These are phyloP conservation scores for Lepidothrix coronata DNA, from an alignment of 2,113 vertebrate species.

Conservation along the genomic window DNA sequence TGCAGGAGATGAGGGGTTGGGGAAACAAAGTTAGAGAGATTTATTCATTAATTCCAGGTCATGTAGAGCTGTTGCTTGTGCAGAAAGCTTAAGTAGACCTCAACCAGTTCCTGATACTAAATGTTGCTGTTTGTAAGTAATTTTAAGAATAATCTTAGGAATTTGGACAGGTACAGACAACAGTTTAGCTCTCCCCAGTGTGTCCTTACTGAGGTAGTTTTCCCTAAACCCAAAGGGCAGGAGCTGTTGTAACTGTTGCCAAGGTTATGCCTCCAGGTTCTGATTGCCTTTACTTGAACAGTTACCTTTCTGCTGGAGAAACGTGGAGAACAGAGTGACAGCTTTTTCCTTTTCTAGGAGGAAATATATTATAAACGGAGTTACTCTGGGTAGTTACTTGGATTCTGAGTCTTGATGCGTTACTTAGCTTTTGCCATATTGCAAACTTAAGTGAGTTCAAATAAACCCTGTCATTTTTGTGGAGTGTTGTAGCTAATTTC, in stretches of 20 bases:
- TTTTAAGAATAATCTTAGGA: background rate
- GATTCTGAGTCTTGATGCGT: background rate
- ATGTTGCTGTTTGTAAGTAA: background rate
- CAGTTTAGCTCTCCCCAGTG: background rate
- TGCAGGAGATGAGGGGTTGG: rapidly evolving
- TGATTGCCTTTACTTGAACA: background rate
- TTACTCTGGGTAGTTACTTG: background rate
- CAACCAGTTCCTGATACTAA: background rate
- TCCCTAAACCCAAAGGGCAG: background rate
- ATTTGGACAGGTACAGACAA: background rate
- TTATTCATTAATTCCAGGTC: background rate
- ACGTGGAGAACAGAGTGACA: background rate
- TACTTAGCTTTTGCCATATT: background rate
- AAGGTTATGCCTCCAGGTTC: background rate
- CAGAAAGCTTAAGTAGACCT: background rate
- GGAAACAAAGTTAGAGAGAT: background rate
- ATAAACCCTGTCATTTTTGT: background rate
- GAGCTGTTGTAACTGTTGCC: rapidly evolving
- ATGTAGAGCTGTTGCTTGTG: background rate
- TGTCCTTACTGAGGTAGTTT: background rate
- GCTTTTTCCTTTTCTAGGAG: background rate
- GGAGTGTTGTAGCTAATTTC: background rate
- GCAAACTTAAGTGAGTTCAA: background rate
- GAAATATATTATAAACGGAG: background rate
- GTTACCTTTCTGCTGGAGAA: background rate